phyloP scores from a whole-genome alignment of 2,797 vertebrate species.

The Rallus crepitans region DNA sequence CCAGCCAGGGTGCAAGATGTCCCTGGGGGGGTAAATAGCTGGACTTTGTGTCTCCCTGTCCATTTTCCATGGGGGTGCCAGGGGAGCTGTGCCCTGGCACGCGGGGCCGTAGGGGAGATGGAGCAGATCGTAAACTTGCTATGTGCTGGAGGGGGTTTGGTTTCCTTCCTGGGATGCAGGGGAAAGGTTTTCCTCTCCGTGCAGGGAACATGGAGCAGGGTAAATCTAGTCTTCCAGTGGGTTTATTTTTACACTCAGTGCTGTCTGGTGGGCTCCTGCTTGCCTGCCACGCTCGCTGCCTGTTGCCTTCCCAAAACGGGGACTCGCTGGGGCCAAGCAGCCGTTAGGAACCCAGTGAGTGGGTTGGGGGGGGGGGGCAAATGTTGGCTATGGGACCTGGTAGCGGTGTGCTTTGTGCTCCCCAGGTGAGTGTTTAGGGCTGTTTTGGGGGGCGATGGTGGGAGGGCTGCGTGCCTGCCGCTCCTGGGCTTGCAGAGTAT shows the following conservation, averaged over 20 bases:
- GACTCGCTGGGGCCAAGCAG: background rate
- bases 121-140: background rate
- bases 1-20: background rate
- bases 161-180: background rate
- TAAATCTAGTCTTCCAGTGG: conserved; percentile 39
- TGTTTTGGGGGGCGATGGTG: accelerated
- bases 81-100: background rate
- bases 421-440: background rate
- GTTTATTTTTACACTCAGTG: conserved; percentile 37
- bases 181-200: background rate
- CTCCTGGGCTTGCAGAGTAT: background rate
- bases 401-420: accelerated
- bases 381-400: background rate
- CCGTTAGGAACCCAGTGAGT: background rate
- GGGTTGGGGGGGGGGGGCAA: background rate
- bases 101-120: background rate
- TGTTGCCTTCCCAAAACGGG: background rate
- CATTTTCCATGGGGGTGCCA: background rate
- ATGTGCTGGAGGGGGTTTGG: background rate
- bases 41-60: conserved; percentile 26
- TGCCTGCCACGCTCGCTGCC: background rate
- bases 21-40: background rate
- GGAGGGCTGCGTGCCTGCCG: background rate
- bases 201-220: background rate
- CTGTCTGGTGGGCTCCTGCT: conserved; percentile 16